Evolutionary conservation across 2,113 vertebrate species (phyloP).

Genomic region (Axis porcinus): DNA sequence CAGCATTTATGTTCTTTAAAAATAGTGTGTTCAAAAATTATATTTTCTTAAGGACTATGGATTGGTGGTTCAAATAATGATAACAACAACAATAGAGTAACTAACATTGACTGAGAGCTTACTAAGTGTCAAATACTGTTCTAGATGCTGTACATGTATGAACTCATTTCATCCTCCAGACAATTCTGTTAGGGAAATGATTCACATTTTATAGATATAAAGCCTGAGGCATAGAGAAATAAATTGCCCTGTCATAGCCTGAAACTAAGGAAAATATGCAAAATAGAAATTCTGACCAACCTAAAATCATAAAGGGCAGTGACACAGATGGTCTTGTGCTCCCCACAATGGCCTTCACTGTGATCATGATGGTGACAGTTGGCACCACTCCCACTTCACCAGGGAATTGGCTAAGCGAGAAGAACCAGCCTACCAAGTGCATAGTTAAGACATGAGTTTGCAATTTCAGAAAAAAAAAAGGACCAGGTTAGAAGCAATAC

Average conservation of each 20-base stretch:
- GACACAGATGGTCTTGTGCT: not conserved
- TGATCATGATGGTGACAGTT: not conserved
- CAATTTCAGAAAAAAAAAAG: not conserved
- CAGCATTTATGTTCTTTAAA: not conserved
- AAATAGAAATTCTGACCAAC: not conserved
- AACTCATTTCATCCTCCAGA: not conserved
- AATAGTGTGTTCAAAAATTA: not conserved
- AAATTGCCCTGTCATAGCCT: not conserved
- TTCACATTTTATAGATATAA: not conserved
- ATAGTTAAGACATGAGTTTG: not conserved
- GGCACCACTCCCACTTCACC: not conserved
- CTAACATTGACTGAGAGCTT: not conserved
- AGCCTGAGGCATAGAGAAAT: not conserved
- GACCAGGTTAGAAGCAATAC: not conserved
- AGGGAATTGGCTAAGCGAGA: not conserved
- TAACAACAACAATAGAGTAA: not conserved
- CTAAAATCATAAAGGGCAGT: not conserved
- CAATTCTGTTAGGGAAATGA: not conserved
- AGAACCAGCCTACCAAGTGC: not conserved
- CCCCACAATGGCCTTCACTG: not conserved
- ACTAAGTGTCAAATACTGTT: not conserved
- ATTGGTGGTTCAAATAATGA: not conserved
- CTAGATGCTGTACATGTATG: not conserved
- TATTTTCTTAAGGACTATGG: not conserved
- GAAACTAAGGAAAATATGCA: not conserved